Evolutionary conservation across 2,888 invertebrate genomes (phyloP), one percentile per base, ranked within the genome.

Genomic region (Drosophila melanocephala): DNA sequence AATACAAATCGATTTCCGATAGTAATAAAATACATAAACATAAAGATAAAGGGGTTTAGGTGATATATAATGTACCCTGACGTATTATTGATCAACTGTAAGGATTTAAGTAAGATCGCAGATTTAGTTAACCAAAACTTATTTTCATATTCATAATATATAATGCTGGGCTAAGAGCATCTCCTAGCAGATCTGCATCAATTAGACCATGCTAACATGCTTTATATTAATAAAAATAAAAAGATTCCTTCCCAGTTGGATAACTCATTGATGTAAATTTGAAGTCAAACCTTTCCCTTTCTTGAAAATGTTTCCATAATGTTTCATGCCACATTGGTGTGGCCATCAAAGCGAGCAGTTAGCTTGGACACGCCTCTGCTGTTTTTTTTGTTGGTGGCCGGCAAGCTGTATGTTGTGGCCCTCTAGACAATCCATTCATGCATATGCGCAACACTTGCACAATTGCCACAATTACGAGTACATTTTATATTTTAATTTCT

Each of bases 401-500:
- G 44, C 74, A 55, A 53, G 51, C 30, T 44, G 30, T 32, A 28
- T 12, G 7, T 28, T n/a, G 39, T 55, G 63, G 47, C 47, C 57
- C 37, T 30, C 44, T 6, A 28, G 59, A 22, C 47, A 58, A 62
- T 55, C 69, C 55, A 37, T 75, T 67, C 16, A 42, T 42, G 32
- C 37, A 33, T 37, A 22, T 52, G 32, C 56, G n/a, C 55, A 37
- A 64, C 61, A 42, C 26, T 28, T 37, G 16, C 56, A 63, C 44
- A 37, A 32, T 65, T 65, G 69, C 51, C 63, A 74, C 87, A 85
- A 77, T 70, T 74, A 60, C 62, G 51, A 58, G 63, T 73, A 70
- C 64, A 62, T 72, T 83, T 79, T 55, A 63, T 72, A 75, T 75
- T 84, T 72, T 66, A 79, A 89, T 89, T 87, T 87, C 77, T 72